Evolutionary conservation across 2,797 vertebrate species (phyloP).

Genomic region (Cuculus canorus): DNA sequence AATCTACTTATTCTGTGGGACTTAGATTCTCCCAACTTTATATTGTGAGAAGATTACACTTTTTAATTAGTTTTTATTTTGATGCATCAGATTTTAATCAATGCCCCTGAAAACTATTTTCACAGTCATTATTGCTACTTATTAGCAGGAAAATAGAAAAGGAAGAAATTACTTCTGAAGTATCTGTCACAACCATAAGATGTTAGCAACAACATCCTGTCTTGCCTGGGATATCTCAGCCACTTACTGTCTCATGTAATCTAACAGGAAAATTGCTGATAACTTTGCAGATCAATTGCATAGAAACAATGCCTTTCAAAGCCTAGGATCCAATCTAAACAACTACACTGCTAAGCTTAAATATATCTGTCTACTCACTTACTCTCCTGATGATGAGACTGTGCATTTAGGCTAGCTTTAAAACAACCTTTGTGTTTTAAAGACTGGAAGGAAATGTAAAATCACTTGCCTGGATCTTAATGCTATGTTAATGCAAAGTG

Average conservation of each 20-base stretch:
- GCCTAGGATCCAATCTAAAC: background rate
- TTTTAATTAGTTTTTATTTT: background rate
- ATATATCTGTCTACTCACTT: background rate
- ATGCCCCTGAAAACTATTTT: background rate
- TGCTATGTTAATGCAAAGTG: background rate
- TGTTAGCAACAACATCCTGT: background rate
- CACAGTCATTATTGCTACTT: background rate
- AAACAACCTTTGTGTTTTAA: background rate
- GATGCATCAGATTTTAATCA: background rate
- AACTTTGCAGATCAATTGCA: background rate
- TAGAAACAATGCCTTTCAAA: background rate
- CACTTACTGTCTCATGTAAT: background rate
- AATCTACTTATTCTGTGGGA: background rate
- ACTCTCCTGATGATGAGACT: background rate
- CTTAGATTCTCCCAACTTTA: background rate
- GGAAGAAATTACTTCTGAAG: background rate
- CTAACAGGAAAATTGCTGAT: background rate
- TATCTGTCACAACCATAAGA: background rate
- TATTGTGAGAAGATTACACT: background rate
- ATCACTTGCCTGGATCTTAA: background rate
- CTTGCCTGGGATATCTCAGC: background rate
- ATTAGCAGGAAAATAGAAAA: background rate
- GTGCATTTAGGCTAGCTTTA: background rate
- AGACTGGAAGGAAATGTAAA: background rate
- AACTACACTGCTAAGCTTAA: background rate